phyloP scores from a whole-genome alignment of 92 coral and sea anemone species.

The Palythoa grandis region DNA sequence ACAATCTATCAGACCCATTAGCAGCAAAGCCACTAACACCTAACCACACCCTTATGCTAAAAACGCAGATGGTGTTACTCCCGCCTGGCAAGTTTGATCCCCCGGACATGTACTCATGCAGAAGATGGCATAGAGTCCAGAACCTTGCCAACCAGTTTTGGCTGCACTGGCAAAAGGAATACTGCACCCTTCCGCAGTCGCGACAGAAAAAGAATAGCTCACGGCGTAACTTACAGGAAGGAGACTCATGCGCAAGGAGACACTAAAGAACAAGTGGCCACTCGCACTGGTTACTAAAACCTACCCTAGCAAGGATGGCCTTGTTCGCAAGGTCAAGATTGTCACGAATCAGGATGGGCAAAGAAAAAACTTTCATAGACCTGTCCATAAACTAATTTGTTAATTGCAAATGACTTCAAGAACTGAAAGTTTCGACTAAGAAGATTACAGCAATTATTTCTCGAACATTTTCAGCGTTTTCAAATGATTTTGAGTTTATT shows the following conservation, averaged over 20 bases:
- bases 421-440: neutral
- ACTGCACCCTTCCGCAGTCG: neutral
- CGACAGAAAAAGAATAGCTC: neutral
- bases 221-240: slow-evolving; percentile 4
- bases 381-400: slow-evolving; percentile 5
- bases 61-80: slow-evolving; percentile 6
- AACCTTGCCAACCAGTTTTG: slow-evolving; percentile 13
- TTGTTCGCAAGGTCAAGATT: slow-evolving; percentile 1
- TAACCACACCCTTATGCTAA: slow-evolving; percentile 7
- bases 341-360: neutral
- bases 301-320: slow-evolving; percentile 5
- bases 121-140: slow-evolving; percentile 5
- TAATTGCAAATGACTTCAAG: neutral
- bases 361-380: slow-evolving; percentile 13
- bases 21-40: slow-evolving; percentile 7
- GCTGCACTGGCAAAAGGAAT: slow-evolving; percentile 6
- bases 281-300: slow-evolving; percentile 4
- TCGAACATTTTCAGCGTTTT: no score
- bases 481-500: no score
- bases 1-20: slow-evolving; percentile 26
- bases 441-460: no score
- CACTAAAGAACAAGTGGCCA: slow-evolving; percentile 5
- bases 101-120: slow-evolving; percentile 20
- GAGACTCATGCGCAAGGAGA: slow-evolving; percentile 30
- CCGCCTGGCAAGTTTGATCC: slow-evolving; percentile 11